Base-by-base conservation (phyloP, 2,888 invertebrate genomes). In the Catocala sponsa region DNA sequence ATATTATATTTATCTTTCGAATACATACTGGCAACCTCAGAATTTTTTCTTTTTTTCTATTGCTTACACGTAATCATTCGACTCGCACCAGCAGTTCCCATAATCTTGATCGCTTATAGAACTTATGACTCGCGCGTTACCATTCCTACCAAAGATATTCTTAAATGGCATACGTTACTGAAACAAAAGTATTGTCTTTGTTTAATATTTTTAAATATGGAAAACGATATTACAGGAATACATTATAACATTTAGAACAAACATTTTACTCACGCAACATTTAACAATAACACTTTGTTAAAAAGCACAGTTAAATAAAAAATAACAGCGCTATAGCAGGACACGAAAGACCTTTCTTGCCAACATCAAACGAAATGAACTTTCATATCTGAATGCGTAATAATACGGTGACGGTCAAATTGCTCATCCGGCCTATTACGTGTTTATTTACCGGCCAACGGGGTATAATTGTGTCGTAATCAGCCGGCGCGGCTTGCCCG, bases 391-490 rank as follows among this genome's bases (percentile, higher is more conserved):
- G 65, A 64, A 68, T 65, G 60, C 32, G 55, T 63, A 68, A 74
- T 68, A 71, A 74, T 67, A 70, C 52, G 49, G 68, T 55, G 56
- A 61, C 59, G 68, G 69, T 65, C 63, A 67, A 74, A 78, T 76
- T 76, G 77, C 61, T 74, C 71, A 65, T 71, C 68, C 62, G 67
- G 65, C 64, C 74, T 74, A 74, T 78, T 74, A 69, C 58, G 69
- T 68, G 79, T 78, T 80, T 82, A 84, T 85, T 84, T 81, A 80
- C 76, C 72, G 79, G 78, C 70, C 81, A 74, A 70, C 74, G 46
- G 83, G 80, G 84, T 73, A 76, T 85, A 83, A 83, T 83, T 82
- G 77, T 74, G 68, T 66, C 70, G 78, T 82, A 84, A 84, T 82
- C 82, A 79, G 79, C 68, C 63, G 46, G 65, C 72, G 53, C 64